phyloP scores from a whole-genome alignment of 2,888 invertebrate species.

The Volucella bombylans region DNA sequence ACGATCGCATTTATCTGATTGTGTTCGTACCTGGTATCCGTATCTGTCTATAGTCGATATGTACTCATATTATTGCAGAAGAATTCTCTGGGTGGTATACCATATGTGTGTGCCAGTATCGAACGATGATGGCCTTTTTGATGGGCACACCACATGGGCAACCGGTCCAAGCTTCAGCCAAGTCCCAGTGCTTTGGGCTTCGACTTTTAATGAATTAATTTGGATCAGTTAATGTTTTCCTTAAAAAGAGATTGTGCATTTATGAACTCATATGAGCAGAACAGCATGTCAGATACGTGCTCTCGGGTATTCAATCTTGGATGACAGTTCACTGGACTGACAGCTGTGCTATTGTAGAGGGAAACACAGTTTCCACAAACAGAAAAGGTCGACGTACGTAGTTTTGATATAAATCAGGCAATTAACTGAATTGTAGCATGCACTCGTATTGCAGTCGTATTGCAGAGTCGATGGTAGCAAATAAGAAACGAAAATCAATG shows the following conservation, averaged over 20 bases:
- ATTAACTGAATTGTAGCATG: slow-evolving; percentile 60
- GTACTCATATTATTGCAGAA: slow-evolving; percentile 50
- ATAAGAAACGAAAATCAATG: slow-evolving; percentile 14
- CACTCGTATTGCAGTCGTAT: slow-evolving; percentile 14
- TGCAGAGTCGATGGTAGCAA: slow-evolving; percentile 1
- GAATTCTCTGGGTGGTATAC: slow-evolving; percentile 71
- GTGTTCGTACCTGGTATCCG: neutral
- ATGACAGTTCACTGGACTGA: slow-evolving; percentile 26
- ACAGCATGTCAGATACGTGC: slow-evolving; percentile 50
- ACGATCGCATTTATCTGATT: too few species aligned
- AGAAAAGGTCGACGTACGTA: slow-evolving; percentile 52
- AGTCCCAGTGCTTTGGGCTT: neutral
- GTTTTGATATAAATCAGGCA: slow-evolving; percentile 33
- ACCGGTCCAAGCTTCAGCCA: slow-evolving; percentile 49
- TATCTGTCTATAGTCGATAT: slow-evolving; percentile 34
- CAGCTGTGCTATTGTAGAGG: neutral
- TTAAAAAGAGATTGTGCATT: slow-evolving; percentile 51
- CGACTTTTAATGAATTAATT: slow-evolving; percentile 72
- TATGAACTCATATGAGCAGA: slow-evolving; percentile 55
- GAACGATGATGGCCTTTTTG: slow-evolving; percentile 62
- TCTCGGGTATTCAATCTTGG: slow-evolving; percentile 21
- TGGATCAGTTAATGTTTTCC: slow-evolving; percentile 53
- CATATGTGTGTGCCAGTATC: slow-evolving; percentile 35
- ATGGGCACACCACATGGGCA: slow-evolving; percentile 48
- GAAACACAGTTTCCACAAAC: slow-evolving; percentile 14